Conservation (phyloP, 1,140 invertebrate species). For the Drosophila novamexicana region DNA sequence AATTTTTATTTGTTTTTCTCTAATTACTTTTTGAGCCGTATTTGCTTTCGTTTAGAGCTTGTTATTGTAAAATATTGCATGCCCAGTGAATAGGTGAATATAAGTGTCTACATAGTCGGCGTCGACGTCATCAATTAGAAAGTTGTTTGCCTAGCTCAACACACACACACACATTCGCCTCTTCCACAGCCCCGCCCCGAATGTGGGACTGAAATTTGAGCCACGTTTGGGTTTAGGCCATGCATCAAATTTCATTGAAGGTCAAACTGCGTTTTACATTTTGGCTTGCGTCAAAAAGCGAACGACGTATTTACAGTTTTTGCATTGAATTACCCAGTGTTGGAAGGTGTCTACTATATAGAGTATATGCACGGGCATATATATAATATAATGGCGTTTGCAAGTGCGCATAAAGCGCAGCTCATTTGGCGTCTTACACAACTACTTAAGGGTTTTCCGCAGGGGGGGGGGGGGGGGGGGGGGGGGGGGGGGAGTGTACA, state of each 20-base stretch:
- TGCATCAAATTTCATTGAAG: constrained; percentile 73
- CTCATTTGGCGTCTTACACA: constrained; percentile 70
- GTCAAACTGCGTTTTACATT: constrained; percentile 69
- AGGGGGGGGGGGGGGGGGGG: too few relatives aligned
- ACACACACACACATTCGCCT: not conserved
- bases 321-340: constrained; percentile 55
- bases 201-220: constrained; percentile 18
- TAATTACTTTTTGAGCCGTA: constrained; percentile 21
- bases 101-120: constrained; percentile 17
- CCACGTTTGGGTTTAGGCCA: constrained; percentile 18
- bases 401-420: constrained; percentile 68
- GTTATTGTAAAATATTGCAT: constrained; percentile 43
- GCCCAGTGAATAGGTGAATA: constrained; percentile 42
- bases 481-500: constrained; percentile 4
- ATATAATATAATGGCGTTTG: constrained; percentile 18
- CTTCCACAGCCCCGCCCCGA: not conserved
- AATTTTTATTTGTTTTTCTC: constrained; percentile 8
- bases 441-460: constrained; percentile 12
- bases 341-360: not conserved
- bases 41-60: constrained; percentile 30
- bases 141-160: constrained; percentile 52
- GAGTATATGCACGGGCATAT: constrained; percentile 3
- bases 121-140: constrained; percentile 68
- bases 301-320: constrained; percentile 63
- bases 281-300: constrained; percentile 34